Evolutionary conservation across 2,888 invertebrate species (phyloP), one percentile per base, ranked within the genome.

Genomic region (Drosophila quinaria): DNA sequence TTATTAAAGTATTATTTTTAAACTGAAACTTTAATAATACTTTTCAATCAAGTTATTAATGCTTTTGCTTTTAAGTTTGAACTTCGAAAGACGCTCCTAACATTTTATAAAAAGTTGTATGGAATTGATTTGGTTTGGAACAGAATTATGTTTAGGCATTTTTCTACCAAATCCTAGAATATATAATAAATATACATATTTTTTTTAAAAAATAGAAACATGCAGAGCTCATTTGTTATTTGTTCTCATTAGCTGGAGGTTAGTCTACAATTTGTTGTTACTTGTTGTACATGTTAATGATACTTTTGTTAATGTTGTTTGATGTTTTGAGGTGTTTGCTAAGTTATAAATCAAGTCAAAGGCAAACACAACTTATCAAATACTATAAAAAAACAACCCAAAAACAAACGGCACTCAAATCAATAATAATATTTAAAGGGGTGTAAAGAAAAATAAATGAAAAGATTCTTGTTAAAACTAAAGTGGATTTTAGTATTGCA

Each of bases 401-500:
- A 71, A 55, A 9, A 13, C 5, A 41, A 64, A 41, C 4, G 25
- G 46, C 46, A 47, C 44, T 56, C 56, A 46, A 56, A 46, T 25
- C 52, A 4, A 41, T 39, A 55, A 42, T 1, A 2, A 19, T 42
- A 31, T 17, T 15, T 17, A 41, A 31, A 11, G 25, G 15, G 22
- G 33, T 44, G 31, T 50, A 35, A 22, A 22, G 13, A 1, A n/a
- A 33, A 39, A 35, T 17, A 9, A 50, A 54, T 17, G 33, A 9
- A 55, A 46, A 44, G 17, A 19, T 19, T 11, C n/a, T 51, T 54
- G 41, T 31, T 54, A 33, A 51, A 50, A 50, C 25, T 22, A 25
- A 49, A 31, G 22, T 42, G 15, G 4, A 19, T 44, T 35, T 44
- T 49, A 70, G 70, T 76, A 31, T 76, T 75, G 55, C 51, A 70